Percentiles rank a stretch among this genome's conserved stretches.
Conservation (phyloP, 2,797 vertebrate species). For the Chromobotia macracanthus region DNA sequence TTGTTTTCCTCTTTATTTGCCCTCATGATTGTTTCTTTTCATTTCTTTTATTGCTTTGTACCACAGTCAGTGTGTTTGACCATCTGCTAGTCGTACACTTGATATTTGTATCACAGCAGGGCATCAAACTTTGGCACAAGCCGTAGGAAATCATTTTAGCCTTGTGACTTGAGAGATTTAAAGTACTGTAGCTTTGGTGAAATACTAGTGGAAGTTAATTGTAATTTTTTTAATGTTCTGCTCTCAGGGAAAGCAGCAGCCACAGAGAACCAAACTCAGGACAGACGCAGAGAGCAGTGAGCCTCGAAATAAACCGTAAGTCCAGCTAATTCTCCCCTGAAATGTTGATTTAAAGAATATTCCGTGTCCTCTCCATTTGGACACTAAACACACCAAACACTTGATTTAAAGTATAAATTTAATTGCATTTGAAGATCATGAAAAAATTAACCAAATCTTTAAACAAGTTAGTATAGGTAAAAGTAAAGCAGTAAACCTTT, state of each 20-base stretch:
- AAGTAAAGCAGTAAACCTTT: background rate
- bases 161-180: background rate
- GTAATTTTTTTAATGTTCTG: conserved; percentile 56
- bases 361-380: background rate
- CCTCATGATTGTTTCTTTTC: conserved; percentile 23
- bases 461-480: background rate
- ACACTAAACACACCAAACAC: too few species aligned
- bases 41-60: conserved; percentile 13
- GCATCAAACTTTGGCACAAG: conserved; percentile 19
- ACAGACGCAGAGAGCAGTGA: conserved; percentile 73
- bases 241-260: conserved; percentile 74
- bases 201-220: conserved; percentile 7
- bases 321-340: conserved; percentile 7
- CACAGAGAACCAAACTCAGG: conserved; percentile 76
- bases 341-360: background rate
- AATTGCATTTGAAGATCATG: too few species aligned
- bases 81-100: conserved; percentile 38
- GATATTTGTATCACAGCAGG: conserved; percentile 8
- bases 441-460: too few species aligned
- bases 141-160: background rate
- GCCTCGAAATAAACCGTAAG: conserved; percentile 74
- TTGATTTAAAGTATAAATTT: too few species aligned
- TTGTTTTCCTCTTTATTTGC: conserved; percentile 47
- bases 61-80: conserved; percentile 10
- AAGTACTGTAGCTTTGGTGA: background rate